Percentiles rank a stretch among this genome's conserved stretches.
phyloP scores from a whole-genome alignment of 2,888 invertebrate genomes.

The Rambutsinella grinnellia region DNA sequence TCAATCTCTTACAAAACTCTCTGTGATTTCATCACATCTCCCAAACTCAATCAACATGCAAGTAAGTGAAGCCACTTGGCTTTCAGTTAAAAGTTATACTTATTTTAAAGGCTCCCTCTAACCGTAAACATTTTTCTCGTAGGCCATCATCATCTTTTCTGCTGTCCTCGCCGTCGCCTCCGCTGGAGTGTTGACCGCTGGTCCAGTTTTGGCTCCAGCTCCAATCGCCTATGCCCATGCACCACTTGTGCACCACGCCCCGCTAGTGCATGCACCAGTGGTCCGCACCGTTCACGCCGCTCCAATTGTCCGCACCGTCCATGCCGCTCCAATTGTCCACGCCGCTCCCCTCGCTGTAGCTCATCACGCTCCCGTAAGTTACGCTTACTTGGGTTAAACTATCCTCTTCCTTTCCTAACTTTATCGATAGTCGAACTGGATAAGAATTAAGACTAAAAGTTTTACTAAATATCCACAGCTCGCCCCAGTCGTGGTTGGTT shows the following conservation, averaged over 20 bases:
- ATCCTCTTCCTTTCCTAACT: not conserved
- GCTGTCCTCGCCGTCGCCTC: slow-evolving; percentile 13
- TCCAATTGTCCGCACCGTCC: slow-evolving; percentile 15
- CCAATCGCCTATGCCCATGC: slow-evolving; percentile 16
- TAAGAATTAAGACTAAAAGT: no score
- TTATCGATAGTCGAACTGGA: no score
- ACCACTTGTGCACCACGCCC: slow-evolving; percentile 10
- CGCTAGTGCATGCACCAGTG: slow-evolving; percentile 1
- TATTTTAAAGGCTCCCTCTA: no score
- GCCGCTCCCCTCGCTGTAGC: slow-evolving; percentile 12
- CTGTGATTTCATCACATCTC: slow-evolving; percentile 21
- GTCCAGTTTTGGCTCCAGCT: slow-evolving; percentile 13
- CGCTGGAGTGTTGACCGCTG: slow-evolving; percentile 10
- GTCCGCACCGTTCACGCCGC: slow-evolving; percentile 20
- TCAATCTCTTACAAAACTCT: not conserved
- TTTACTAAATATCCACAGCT: no score
- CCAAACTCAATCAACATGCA: slow-evolving; percentile 20
- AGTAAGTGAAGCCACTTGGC: slow-evolving; percentile 6
- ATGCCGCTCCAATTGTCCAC: slow-evolving; percentile 4
- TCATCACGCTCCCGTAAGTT: slow-evolving; percentile 7
- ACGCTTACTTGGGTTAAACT: slow-evolving; percentile 23
- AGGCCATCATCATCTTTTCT: slow-evolving; percentile 22
- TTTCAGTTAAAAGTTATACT: no score
- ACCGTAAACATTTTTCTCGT: not conserved
- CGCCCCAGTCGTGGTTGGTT: not conserved